These are phyloP conservation scores for Podarcis muralis DNA, from an alignment of 2,113 vertebrate species.

Conservation along the genomic window DNA sequence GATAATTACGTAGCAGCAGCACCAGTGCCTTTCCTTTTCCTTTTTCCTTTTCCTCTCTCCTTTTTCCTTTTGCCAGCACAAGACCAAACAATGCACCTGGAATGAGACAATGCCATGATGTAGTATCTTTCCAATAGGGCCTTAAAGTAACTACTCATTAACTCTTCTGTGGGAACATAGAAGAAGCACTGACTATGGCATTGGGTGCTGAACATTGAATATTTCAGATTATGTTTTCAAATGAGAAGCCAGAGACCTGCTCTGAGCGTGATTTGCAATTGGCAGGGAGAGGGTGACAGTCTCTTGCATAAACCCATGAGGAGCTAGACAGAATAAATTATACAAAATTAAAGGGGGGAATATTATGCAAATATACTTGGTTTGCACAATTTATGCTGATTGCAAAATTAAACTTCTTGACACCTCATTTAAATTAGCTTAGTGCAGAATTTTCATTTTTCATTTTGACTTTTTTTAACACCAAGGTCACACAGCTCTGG, in stretches of 20 bases:
- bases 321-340: background rate
- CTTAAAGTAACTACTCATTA: too few relatives aligned
- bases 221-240: background rate
- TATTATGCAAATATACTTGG: background rate
- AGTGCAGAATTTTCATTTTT: background rate
- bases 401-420: background rate
- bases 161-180: background rate
- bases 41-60: too few relatives aligned
- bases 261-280: background rate
- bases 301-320: background rate
- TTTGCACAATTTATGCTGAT: background rate
- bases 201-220: background rate
- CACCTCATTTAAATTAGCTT: background rate
- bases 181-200: background rate
- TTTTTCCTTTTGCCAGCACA: too few relatives aligned
- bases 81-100: too few relatives aligned
- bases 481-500: background rate
- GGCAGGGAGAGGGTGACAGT: background rate
- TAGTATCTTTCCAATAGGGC: too few relatives aligned
- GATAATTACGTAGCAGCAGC: too few relatives aligned
- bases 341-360: background rate
- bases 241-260: background rate
- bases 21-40: too few relatives aligned
- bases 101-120: too few relatives aligned
- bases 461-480: background rate